A percentile compares a stretch with the other conserved stretches of the same genome.
phyloP scores from a whole-genome alignment of 2,888 invertebrate genomes.

The Lamellibrachia satsuma region DNA sequence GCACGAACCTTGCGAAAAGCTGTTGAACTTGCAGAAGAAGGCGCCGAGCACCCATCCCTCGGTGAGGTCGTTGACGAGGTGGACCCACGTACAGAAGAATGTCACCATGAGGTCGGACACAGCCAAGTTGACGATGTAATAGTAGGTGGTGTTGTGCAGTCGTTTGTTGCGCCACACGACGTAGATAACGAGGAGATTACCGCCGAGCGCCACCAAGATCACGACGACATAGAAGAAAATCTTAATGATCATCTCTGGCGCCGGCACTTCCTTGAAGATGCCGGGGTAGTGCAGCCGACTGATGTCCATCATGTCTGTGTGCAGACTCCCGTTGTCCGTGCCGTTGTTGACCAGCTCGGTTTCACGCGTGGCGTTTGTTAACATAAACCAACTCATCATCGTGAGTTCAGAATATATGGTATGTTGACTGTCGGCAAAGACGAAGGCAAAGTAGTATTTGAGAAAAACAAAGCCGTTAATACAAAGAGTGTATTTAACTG shows the following conservation, averaged over 20 bases:
- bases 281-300: slow-evolving; percentile 28
- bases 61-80: slow-evolving; percentile 78
- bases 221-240: slow-evolving; percentile 29
- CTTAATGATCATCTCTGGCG: slow-evolving; percentile 30
- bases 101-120: slow-evolving; percentile 33
- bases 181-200: slow-evolving; percentile 30
- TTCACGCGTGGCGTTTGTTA: background rate
- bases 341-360: background rate
- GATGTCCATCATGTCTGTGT: slow-evolving; percentile 19
- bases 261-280: slow-evolving; percentile 26
- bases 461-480: background rate
- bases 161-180: slow-evolving; percentile 32
- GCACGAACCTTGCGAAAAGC: slow-evolving; percentile 76
- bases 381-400: background rate
- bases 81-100: slow-evolving; percentile 77
- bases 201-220: slow-evolving; percentile 28
- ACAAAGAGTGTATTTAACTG: background rate
- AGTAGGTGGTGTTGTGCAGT: slow-evolving; percentile 33
- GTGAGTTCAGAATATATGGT: background rate
- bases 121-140: slow-evolving; percentile 35
- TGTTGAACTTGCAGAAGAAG: slow-evolving; percentile 81
- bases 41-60: slow-evolving; percentile 80
- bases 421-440: background rate
- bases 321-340: background rate
- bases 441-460: background rate